phyloP scores from a whole-genome alignment of 2,888 invertebrate genomes.

The Sinohyriopsis cumingii region DNA sequence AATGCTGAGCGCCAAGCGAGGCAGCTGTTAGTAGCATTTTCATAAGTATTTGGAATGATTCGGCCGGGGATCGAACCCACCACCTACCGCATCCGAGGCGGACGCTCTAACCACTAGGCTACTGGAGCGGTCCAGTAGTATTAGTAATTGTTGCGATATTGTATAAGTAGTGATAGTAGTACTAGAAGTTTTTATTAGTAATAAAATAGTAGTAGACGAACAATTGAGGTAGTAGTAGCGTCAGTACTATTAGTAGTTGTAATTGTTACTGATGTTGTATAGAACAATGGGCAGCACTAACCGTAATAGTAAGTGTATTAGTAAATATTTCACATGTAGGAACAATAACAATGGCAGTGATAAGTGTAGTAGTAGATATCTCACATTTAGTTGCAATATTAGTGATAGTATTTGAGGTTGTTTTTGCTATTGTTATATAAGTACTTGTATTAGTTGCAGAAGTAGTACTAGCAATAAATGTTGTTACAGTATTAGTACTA shows the following conservation, averaged over 20 bases:
- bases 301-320: not conserved
- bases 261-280: not conserved
- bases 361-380: not conserved
- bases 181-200: constrained; percentile 12
- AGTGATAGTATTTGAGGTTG: not conserved
- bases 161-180: constrained; percentile 11
- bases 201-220: constrained; percentile 13
- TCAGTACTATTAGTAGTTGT: not conserved
- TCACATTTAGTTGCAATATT: not conserved
- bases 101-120: no score
- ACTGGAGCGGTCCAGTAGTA: no score
- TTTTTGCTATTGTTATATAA: no score
- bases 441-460: no score
- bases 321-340: not conserved
- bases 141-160: constrained; percentile 9
- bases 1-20: no score
- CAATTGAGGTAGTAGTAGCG: constrained; percentile 2
- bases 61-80: no score
- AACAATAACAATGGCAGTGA: not conserved
- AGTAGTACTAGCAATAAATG: no score
- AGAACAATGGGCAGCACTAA: not conserved
- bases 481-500: no score
- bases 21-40: no score
- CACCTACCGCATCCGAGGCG: no score
- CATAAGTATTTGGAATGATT: no score